phyloP scores from a whole-genome alignment of 2,888 invertebrate genomes.

The Leptopterna dolabrata region DNA sequence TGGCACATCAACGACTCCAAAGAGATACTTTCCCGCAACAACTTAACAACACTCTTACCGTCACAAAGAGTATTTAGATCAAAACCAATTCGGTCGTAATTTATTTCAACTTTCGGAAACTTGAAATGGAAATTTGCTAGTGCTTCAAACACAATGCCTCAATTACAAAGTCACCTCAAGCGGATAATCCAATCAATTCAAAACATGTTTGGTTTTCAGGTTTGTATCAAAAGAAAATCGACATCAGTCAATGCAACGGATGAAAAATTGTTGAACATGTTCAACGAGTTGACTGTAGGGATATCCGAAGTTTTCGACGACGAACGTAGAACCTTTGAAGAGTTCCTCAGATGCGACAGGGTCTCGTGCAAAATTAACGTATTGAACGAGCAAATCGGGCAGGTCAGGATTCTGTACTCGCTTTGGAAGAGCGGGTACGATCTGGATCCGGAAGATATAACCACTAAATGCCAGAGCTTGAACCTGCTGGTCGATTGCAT shows the following conservation, averaged over 20 bases:
- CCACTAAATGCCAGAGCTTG: constrained; percentile 1
- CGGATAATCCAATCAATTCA: background rate
- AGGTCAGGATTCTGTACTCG: constrained; percentile 13
- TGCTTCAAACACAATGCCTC: background rate
- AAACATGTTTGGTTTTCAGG: constrained; percentile 11
- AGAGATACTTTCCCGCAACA: too few species aligned
- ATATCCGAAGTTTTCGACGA: constrained; percentile 33
- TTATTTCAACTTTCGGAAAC: background rate
- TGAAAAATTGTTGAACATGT: constrained; percentile 28
- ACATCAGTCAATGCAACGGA: background rate
- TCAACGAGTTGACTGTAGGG: constrained; percentile 42
- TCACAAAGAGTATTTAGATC: background rate
- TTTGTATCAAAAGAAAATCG: constrained; percentile 21
- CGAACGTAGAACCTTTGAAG: constrained; percentile 3
- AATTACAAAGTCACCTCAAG: constrained; percentile 8
- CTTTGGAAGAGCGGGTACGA: constrained; percentile 39
- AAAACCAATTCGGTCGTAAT: background rate
- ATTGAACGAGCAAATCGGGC: constrained; percentile 39
- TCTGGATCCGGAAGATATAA: background rate
- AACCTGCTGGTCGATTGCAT: constrained; percentile 37
- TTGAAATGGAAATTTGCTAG: background rate
- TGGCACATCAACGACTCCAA: too few species aligned
- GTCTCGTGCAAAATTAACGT: constrained; percentile 35
- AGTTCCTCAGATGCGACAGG: constrained; percentile 17
- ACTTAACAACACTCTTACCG: background rate